Base-by-base conservation (phyloP, 2,113 vertebrate species). In the Labeo rohita region DNA sequence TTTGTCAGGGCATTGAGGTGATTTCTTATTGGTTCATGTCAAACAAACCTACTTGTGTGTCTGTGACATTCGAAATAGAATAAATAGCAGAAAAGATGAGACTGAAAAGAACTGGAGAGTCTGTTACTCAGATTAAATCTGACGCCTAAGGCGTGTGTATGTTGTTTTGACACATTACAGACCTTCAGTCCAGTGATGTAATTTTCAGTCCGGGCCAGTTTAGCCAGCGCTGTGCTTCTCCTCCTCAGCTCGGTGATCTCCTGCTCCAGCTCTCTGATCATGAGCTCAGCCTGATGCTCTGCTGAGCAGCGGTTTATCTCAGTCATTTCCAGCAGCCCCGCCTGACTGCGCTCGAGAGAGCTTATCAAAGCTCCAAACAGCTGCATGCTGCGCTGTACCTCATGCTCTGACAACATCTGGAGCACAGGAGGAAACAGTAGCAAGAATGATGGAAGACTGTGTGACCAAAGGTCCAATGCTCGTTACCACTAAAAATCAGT, bases 191-290 rank as follows among this genome's bases (percentile, higher is more conserved):
- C 91, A 65, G 91, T 86, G 1, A 90, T 7, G 63, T 86, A 88
- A 88, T 95, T 91, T 0, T 95, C 88, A 8, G 84, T 91, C 7
- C 88, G 73, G 21, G 84, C 81, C 28, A 95, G 93, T 80, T 92
- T 65, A 2, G 54, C 3, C 0, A 95, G 88, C 3, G 73, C 52
- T 4, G 23, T 75, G 36, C 88, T 88, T 56, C 93, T 91, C 56
- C 76, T 85, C 65, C 49, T 80, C 75, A 95, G 92, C 8, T 92
- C 92, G 1, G 90, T 63, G 0, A 94, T 78, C 86, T 95, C 94
- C 80, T 88, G 79, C 86, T 95, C 93, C 87, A 95, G 90, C 80
- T 94, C 92, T 4, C 84, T 83, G 4, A 93, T 89, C 52, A 91
- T 81, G 47, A 87, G 36, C 45, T 91, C 89, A 9, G 92, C 93